A percentile compares a stretch with the other conserved stretches of the same genome.
Evolutionary conservation across 2,113 vertebrate genomes (phyloP).

Genomic region (Lasiurus cinereus): DNA sequence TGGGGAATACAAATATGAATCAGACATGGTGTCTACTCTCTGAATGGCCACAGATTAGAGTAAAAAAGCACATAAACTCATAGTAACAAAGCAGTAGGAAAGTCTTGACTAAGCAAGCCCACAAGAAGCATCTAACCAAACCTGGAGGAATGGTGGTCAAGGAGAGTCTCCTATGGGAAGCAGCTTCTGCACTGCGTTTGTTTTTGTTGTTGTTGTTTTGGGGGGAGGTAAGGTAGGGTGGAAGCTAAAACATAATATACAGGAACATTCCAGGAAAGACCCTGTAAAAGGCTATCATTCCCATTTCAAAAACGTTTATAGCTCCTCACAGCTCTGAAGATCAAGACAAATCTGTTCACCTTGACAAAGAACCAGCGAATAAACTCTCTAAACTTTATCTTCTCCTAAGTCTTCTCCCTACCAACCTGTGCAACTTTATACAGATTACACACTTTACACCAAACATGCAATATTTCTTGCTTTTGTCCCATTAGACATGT

Average conservation of each 20-base stretch:
- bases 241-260: neutral
- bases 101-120: neutral
- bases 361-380: conserved; percentile 32
- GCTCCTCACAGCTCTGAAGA: conserved; percentile 6
- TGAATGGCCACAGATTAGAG: neutral
- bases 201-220: too few relatives aligned
- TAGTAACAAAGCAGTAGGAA: neutral
- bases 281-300: neutral
- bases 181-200: conserved; percentile 12
- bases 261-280: neutral
- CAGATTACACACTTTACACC: neutral
- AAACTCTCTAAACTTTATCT: conserved; percentile 17
- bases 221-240: too few relatives aligned
- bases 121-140: neutral
- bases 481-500: neutral
- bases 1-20: conserved; percentile 60
- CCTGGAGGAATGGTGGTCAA: neutral
- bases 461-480: conserved; percentile 18
- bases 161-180: neutral
- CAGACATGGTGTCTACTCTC: conserved; percentile 34
- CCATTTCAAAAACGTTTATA: neutral
- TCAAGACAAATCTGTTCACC: neutral
- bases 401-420: neutral
- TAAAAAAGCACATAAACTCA: neutral
- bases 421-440: neutral